A percentile compares a stretch with the other conserved stretches of the same genome.
phyloP scores from a whole-genome alignment of 2,797 vertebrate genomes.

The Cheirogaleus major region DNA sequence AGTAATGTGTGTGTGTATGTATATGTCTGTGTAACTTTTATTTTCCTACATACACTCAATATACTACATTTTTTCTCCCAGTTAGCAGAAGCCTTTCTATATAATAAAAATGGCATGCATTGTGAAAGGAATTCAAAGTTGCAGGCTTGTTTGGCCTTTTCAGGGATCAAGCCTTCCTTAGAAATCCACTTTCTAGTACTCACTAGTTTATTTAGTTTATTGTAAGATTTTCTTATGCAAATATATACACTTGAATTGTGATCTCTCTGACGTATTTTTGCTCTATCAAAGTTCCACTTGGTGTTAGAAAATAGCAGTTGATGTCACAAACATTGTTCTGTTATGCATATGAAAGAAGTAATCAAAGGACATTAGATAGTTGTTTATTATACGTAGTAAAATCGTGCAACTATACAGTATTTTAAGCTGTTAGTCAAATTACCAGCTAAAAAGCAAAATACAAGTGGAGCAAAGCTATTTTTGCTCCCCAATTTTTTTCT shows the following conservation, averaged over 20 bases:
- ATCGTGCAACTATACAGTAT: not conserved
- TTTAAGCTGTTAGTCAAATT: constrained; percentile 60
- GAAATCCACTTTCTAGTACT: not conserved
- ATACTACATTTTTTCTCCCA: not conserved
- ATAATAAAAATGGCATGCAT: not conserved
- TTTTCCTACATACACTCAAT: not conserved
- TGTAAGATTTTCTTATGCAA: constrained; percentile 1
- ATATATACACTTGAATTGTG: not conserved
- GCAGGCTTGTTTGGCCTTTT: not conserved
- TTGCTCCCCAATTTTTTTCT: constrained; percentile 23
- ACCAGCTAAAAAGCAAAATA: constrained; percentile 48
- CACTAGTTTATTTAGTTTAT: not conserved
- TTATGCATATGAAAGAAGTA: not conserved
- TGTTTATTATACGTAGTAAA: not conserved
- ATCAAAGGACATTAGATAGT: not conserved
- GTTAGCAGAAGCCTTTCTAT: not conserved
- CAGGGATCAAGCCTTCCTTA: not conserved
- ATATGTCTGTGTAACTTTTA: not conserved
- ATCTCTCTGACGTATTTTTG: not conserved
- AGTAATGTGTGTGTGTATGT: not conserved
- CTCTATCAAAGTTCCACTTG: not conserved
- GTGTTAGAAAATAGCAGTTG: constrained; percentile 41
- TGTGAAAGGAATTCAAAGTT: not conserved
- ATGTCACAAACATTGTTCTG: constrained; percentile 2
- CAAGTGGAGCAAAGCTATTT: constrained; percentile 54